A percentile compares a stretch with the other conserved stretches of the same genome.
These are phyloP conservation scores for Bombylius discolor DNA, from an alignment of 2,888 invertebrate genomes.

Conservation along the genomic window DNA sequence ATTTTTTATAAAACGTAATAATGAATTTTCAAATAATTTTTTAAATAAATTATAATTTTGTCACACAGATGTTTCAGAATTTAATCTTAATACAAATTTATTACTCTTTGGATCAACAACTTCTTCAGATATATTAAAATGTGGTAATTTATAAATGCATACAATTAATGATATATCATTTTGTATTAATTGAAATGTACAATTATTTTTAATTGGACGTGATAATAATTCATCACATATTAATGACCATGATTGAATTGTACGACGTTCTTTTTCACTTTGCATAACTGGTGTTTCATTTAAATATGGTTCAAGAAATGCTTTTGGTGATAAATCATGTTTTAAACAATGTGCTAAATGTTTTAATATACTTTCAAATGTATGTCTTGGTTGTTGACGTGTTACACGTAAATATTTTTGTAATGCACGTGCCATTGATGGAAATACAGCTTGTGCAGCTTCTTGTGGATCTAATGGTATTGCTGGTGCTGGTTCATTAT, in stretches of 20 bases:
- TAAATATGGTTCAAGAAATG: slow-evolving; percentile 90
- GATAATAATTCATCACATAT: slow-evolving; percentile 87
- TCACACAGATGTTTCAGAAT: slow-evolving; percentile 96
- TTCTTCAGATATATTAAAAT: slow-evolving; percentile 90
- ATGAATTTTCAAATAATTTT: no score
- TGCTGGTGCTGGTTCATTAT: slow-evolving; percentile 58
- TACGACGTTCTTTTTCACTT: slow-evolving; percentile 66
- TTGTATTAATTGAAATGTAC: slow-evolving; percentile 83
- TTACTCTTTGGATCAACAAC: slow-evolving; percentile 92
- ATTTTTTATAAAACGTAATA: no score
- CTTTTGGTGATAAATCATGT: slow-evolving; percentile 85
- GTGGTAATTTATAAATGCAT: slow-evolving; percentile 72
- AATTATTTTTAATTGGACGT: slow-evolving; percentile 67
- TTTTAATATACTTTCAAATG: slow-evolving; percentile 81
- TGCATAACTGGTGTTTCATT: slow-evolving; percentile 72
- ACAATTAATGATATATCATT: slow-evolving; percentile 87
- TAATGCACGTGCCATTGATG: slow-evolving; percentile 87
- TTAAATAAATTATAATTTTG: slow-evolving; percentile 18
- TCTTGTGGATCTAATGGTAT: slow-evolving; percentile 87
- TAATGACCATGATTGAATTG: slow-evolving; percentile 90
- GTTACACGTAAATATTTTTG: slow-evolving; percentile 95
- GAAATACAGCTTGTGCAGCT: slow-evolving; percentile 95
- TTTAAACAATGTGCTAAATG: slow-evolving; percentile 86
- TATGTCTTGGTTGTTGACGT: slow-evolving; percentile 88
- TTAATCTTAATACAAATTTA: slow-evolving; percentile 84